Conservation (phyloP, 2,797 vertebrate species). For the Loris lydekkerianus region DNA sequence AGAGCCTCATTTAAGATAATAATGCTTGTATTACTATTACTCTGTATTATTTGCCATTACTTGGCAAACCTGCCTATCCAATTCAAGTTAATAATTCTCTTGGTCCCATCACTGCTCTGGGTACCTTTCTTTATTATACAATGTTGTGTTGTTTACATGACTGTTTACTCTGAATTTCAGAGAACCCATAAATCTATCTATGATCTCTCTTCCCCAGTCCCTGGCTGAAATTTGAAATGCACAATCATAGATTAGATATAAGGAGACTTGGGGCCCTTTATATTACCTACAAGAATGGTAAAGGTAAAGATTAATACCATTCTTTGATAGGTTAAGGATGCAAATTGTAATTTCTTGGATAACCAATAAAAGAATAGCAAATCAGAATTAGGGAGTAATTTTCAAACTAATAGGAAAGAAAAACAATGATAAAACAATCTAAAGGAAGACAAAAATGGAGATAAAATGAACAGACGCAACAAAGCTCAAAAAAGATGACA, state of each 20-base stretch:
- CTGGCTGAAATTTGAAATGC: not conserved
- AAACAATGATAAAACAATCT: not conserved
- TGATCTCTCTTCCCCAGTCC: not conserved
- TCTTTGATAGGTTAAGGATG: not conserved
- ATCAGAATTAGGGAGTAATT: not conserved
- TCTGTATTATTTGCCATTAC: no score
- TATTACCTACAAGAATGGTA: not conserved
- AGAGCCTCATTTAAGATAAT: not conserved
- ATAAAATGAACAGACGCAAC: not conserved
- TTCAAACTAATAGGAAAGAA: not conserved
- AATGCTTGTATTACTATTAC: no score
- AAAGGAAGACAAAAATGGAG: not conserved
- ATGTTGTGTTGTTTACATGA: not conserved
- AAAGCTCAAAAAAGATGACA: not conserved
- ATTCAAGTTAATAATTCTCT: not conserved
- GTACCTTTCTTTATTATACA: not conserved
- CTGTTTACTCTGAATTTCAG: constrained; percentile 25
- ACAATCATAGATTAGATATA: not conserved
- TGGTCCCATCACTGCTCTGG: not conserved
- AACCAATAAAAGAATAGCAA: not conserved
- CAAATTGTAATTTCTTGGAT: not conserved
- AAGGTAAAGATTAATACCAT: not conserved
- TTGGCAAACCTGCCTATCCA: not conserved
- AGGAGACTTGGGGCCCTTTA: not conserved
- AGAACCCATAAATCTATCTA: not conserved